Evolutionary conservation across 2,797 vertebrate genomes (phyloP), one percentile per base, ranked within the genome.

Genomic region (Gallinago nigripennis): DNA sequence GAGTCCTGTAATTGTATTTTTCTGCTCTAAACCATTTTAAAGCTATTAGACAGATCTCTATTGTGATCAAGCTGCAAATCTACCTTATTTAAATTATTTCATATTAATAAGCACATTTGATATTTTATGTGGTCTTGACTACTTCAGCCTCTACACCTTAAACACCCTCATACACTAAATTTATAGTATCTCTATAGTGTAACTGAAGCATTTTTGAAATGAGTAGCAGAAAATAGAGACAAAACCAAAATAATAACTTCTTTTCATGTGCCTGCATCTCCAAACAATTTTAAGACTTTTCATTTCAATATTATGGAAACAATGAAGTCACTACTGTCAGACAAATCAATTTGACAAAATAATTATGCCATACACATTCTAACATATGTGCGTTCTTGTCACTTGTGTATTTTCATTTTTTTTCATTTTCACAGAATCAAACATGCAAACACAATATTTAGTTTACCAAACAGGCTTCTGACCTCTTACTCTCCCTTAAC

Each of bases 401-500:
- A 39, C 30, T 75, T 72, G 16, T 86, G 8, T 61, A 23, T 79
- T 30, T 85, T 86, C 54, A 75, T 64, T 48, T 48, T 48, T 48
- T 48, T 48, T 48, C 23, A 48, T 48, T 39, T 56, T 15, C 31
- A 90, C 58, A 46, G 63, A 75, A 75, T 66, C 78, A 78, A 93
- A 91, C 68, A 84, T 31, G n/a, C 45, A 83, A 89, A 60, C 48
- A 53, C 56, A 69, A 24, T 70, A 78, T 60, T 82, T 92, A 75
- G 58, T 91, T 94, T 88, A 96, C 41, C 4, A 4, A 97, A 95
- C n/a, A 68, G 58, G 81, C 30, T 90, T 97, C 98, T 98, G 96
- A 99, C 99, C 99, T 99, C 98, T 98, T 99, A 94, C 70, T 99
- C 77, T 97, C 97, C 90, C 96, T 97, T n/a, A 98, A 37, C 0